Conservation (phyloP, 2,888 invertebrate genomes). For the Dicycla oo region DNA sequence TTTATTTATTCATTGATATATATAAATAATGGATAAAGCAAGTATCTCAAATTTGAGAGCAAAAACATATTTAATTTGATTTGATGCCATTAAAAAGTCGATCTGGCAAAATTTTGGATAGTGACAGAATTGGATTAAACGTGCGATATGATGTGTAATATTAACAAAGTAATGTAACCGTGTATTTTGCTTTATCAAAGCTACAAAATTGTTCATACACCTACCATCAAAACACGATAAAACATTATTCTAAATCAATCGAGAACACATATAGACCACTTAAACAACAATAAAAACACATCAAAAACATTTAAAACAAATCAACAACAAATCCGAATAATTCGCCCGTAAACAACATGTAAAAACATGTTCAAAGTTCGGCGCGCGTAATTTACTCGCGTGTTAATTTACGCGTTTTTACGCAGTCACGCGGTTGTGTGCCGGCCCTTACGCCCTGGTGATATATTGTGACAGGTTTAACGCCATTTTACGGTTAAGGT, state of each 20-base stretch:
- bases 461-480: slow-evolving; percentile 64
- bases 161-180: no score
- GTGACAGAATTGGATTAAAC: no score
- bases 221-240: neutral
- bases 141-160: no score
- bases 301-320: slow-evolving; percentile 46
- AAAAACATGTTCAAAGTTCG: slow-evolving; percentile 50
- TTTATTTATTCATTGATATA: no score
- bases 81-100: no score
- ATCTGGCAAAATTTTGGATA: no score
- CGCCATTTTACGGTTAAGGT: slow-evolving; percentile 65
- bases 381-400: slow-evolving; percentile 47
- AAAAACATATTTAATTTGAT: no score
- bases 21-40: no score
- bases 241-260: slow-evolving; percentile 20
- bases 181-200: neutral
- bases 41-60: no score
- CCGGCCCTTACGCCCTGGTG: slow-evolving; percentile 62
- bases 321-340: slow-evolving; percentile 52
- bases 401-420: slow-evolving; percentile 68
- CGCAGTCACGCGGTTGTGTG: slow-evolving; percentile 53
- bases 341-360: slow-evolving; percentile 52
- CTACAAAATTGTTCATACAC: neutral
- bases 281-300: slow-evolving; percentile 36
- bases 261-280: slow-evolving; percentile 14